phyloP scores from a whole-genome alignment of 2,888 invertebrate genomes.

The Ormyrus pomaceus region DNA sequence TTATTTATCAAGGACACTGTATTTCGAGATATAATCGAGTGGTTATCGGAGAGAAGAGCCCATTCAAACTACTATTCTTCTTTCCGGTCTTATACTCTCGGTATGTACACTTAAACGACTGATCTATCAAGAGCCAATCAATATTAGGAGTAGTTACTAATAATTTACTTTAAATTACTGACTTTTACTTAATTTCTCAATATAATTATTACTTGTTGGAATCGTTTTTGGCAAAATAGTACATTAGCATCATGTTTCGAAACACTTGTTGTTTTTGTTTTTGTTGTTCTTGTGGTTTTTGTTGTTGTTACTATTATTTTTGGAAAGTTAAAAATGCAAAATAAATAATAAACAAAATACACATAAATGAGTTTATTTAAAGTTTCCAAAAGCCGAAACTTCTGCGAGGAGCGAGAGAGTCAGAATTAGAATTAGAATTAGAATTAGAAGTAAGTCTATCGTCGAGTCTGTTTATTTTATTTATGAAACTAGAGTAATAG shows the following conservation, averaged over 20 bases:
- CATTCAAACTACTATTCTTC: slow-evolving; percentile 32
- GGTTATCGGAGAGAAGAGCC: slow-evolving; percentile 45
- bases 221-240: slow-evolving; percentile 8
- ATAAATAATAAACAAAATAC: slow-evolving; percentile 5
- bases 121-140: slow-evolving; percentile 29
- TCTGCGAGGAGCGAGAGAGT: slow-evolving; percentile 42
- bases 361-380: slow-evolving; percentile 5
- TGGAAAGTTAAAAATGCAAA: not conserved
- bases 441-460: slow-evolving; percentile 40
- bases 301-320: not conserved
- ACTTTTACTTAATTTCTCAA: slow-evolving; percentile 37
- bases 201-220: slow-evolving; percentile 24
- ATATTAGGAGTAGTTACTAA: not conserved
- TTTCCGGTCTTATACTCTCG: slow-evolving; percentile 7
- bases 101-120: slow-evolving; percentile 35
- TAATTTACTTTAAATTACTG: not conserved
- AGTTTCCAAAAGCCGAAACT: slow-evolving; percentile 12
- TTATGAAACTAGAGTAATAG: slow-evolving; percentile 31
- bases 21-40: slow-evolving; percentile 42
- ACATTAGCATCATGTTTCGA: not conserved
- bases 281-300: not conserved
- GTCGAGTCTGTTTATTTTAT: slow-evolving; percentile 37
- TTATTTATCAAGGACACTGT: slow-evolving; percentile 49
- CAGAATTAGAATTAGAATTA: slow-evolving; percentile 39
- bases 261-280: not conserved